Evolutionary conservation across 2,113 vertebrate genomes (phyloP), one percentile per base, ranked within the genome.

Genomic region (Sebastes fasciatus): DNA sequence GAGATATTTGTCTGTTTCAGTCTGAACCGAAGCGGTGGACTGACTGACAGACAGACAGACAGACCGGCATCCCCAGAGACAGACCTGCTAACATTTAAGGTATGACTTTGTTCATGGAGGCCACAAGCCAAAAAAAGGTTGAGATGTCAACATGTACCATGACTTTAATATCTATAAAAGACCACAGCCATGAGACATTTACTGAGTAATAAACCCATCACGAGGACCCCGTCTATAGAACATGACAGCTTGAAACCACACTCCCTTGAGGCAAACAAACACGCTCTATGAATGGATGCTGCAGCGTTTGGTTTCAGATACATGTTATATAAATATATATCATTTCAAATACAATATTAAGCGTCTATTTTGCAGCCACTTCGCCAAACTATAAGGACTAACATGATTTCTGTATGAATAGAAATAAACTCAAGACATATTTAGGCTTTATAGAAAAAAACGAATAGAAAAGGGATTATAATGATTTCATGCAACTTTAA

Each of bases 211-310:
- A 62, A 81, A 64, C 51, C 74, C 79, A 66, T 88, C 75, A 80
- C 2, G 4, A 63, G 52, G 73, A 54, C 13, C 57, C 2, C 8
- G 63, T 82, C 73, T 88, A 89, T 86, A 70, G 23, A 77, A 85
- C 49, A 40, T 91, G 87, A 90, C 92, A 89, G 89, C 83, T 72
- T 14, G 74, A 42, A 16, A 40, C 72, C 70, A 34, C 75, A 40
- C 65, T 63, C 23, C 86, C 87, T 82, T 10, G 8, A 77, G 83
- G 83, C 79, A 34, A 34, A 34, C 34, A 34, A 34, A 5, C 14
- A 23, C 7, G 23, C 40, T 71, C 54, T 16, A 2, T 40, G 11
- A 76, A 51, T 17, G 6, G 16, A 43, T 45, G 72, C 77, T 68
- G 26, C 43, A 45, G 17, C 42, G 16, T 14, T 43, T 13, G 1